These are phyloP conservation scores for Andricus grossulariae DNA, from an alignment of 1,140 invertebrate species.

Conservation along the genomic window DNA sequence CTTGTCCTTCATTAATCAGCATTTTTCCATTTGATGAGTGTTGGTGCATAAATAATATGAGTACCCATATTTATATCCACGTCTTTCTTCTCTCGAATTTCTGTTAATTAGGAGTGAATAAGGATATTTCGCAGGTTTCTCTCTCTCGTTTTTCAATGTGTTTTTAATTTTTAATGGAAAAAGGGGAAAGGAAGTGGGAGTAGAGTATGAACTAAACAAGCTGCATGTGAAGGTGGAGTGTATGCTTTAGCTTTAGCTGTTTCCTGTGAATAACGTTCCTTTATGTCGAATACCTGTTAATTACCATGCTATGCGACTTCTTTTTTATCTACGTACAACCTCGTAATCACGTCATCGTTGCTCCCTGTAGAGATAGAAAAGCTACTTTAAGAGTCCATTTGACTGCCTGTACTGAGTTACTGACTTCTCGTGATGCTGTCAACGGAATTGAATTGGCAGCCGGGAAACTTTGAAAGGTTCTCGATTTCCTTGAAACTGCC, in stretches of 20 bases:
- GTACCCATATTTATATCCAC: background rate
- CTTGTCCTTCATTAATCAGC: constrained; percentile 23
- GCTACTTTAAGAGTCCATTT: constrained; percentile 2
- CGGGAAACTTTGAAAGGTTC: background rate
- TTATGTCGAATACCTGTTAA: constrained; percentile 27
- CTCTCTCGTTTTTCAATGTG: constrained; percentile 3
- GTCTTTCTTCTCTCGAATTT: background rate
- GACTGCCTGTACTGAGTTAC: background rate
- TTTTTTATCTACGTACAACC: background rate
- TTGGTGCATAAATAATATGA: background rate
- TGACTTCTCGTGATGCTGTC: constrained; percentile 17
- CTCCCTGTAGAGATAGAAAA: background rate
- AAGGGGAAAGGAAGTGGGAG: background rate
- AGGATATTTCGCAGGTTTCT: background rate
- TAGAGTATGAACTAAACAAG: constrained; percentile 4
- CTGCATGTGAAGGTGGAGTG: constrained; percentile 4
- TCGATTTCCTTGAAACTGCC: constrained; percentile 16
- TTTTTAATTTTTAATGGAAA: constrained; percentile 1
- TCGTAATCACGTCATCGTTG: too few species aligned
- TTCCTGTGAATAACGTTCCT: constrained; percentile 28
- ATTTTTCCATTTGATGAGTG: background rate
- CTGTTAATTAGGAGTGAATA: constrained; percentile 13
- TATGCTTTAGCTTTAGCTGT: constrained; percentile 13
- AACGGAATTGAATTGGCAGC: constrained; percentile 3
- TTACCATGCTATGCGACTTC: constrained; percentile 26